Evolutionary conservation across 1,140 invertebrate genomes (phyloP), one percentile per base, ranked within the genome.

Genomic region (Dermatophagoides farinae): DNA sequence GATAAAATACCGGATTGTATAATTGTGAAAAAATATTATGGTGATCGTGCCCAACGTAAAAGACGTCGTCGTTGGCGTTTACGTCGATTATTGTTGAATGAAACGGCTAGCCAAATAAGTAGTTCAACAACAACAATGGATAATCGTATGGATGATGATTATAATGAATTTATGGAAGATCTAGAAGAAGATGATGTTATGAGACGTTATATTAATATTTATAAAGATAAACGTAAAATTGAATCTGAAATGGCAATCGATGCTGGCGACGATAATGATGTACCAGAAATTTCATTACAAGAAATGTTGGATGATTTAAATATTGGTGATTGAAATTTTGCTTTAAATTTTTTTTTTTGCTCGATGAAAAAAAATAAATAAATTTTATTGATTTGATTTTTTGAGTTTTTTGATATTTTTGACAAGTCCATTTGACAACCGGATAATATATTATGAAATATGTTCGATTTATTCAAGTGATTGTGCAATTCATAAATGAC

Each of bases 281-380:
- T 81, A 16, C 92, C 91, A 1, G 77, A 80, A 64, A 88, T 97
- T 61, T 87, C 84, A n/a, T 76, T 97, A 0, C 85, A 88, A 62
- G 95, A 97, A 75, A 97, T 98, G 95, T 73, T 98, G 61, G 91
- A 97, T 64, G 93, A 97, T 74, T 75, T 97, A 62, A 39, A 49
- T 38, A 49, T 60, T 60, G 58, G 52, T 38, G 43, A 60, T 20
- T 60, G 38, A 46, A 20, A 18, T 8, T 50, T 5, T 16, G 47
- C 22, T 50, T 20, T n/a, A n/a, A n/a, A 25, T 20, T 50, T 50
- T 50, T 5, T 20, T 10, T 50, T 1, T 18, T 50, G 20, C 20
- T 50, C 31, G 31, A 31, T 31, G n/a, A n/a, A n/a, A n/a, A n/a
- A n/a, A n/a, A 31, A 31, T 31, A 2, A 31, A 31, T 31, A 31